Evolutionary conservation across 2,888 invertebrate genomes (phyloP), one percentile per base, ranked within the genome.

Genomic region (Parasteatoda lunata): DNA sequence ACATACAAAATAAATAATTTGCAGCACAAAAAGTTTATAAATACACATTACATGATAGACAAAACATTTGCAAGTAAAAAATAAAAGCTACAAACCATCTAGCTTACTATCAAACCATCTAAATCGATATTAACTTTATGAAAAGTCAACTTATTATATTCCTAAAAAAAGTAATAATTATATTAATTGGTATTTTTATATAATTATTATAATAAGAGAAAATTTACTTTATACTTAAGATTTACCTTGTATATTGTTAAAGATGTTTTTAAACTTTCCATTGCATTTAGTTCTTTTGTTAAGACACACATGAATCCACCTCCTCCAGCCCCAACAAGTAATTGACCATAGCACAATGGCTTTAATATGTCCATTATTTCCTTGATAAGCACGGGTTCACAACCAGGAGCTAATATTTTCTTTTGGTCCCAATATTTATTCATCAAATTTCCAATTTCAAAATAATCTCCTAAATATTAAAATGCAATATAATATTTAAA

Each of bases 321-420:
- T 15, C 90, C 89, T n/a, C 90, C 90, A 11, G 90, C 90, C 9
- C 90, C 90, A 5, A 89, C 89, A 5, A 90, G 71, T 30, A 86
- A 71, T 45, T 88, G 85, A 6, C 89, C 89, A 64, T 88, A 73
- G 64, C 80, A 73, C 4, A 78, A 64, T 1, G 88, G 86, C 48
- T 77, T 77, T 7, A 89, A 54, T 3, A 72, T 68, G 11, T 77
- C 73, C 75, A 90, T 83, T 8, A 90, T 77, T 6, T 72, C 88
- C 8, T 90, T 90, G 5, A 92, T 91, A 30, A 90, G 89, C n/a
- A 89, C 89, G 0, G 93, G 92, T 89, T 92, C 92, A 90, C 92
- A 92, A 4, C 92, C 92, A 1, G 92, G 91, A 0, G 93, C 92
- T 91, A 93, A 91, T 6, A 90, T 87, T 85, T 92, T 92, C 91